Percentiles rank a stretch among this genome's conserved stretches.
These are phyloP conservation scores for Acrossocheilus fasciatus DNA, from an alignment of 2,797 vertebrate species.

Conservation along the genomic window DNA sequence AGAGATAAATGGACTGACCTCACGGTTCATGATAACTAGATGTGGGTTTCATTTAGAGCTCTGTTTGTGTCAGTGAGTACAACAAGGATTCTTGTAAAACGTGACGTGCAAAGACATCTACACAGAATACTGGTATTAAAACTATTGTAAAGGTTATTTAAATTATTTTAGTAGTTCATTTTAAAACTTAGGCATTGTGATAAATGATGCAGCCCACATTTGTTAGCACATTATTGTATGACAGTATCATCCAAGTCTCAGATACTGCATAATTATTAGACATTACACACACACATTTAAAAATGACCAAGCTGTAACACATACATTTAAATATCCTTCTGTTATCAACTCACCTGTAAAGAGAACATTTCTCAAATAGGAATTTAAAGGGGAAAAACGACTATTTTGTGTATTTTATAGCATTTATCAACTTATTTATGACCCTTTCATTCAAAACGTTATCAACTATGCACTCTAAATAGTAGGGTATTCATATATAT, in stretches of 20 bases:
- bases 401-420: too few relatives aligned
- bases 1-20: slow-evolving; percentile 53
- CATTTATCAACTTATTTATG: background rate
- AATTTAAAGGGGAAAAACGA: background rate
- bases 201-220: background rate
- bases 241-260: background rate
- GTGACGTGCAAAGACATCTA: background rate
- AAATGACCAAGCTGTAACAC: background rate
- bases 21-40: slow-evolving; percentile 39
- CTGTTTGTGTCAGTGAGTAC: background rate
- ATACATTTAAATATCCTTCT: background rate
- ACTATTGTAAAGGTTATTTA: background rate
- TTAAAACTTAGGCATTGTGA: background rate
- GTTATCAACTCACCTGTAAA: background rate
- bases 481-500: background rate
- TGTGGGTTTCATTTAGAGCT: background rate
- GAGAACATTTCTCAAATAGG: background rate
- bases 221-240: background rate
- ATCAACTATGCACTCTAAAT: background rate
- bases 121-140: background rate
- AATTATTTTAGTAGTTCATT: background rate
- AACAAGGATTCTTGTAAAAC: background rate
- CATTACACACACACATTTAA: background rate
- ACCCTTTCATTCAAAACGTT: background rate
- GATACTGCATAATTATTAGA: background rate